Evolutionary conservation across 1,140 invertebrate genomes (phyloP), one percentile per base, ranked within the genome.

Genomic region (Bombus pascuorum): DNA sequence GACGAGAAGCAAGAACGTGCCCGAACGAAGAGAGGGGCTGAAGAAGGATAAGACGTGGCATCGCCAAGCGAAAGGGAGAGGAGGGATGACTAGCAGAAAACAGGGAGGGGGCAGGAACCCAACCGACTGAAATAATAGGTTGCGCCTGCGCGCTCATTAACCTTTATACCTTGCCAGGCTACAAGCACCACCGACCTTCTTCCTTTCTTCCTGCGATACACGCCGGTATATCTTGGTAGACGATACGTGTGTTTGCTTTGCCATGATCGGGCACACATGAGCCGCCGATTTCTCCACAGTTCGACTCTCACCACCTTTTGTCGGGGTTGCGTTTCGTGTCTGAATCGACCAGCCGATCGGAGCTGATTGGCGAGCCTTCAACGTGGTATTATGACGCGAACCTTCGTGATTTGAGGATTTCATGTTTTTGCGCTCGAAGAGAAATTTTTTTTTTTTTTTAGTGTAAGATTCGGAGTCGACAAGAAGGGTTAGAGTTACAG

Each of bases 131-230:
- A 95, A 95, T 95, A 95, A 95, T 95, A 95, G 94, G 94, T 95
- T 95, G 93, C 93, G 94, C 94, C 92, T 93, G 94, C 88, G 94
- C 93, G 94, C 94, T 95, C 94, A 95, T 95, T 95, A 95, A 95
- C 94, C 94, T 95, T 95, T 95, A 94, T 95, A 95, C 94, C 94
- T 92, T 89, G 92, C 90, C 93, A 92, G 91, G 92, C 91, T 91
- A 91, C 92, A 89, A 92, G 92, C 92, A 93, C 92, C 92, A 93
- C 90, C 92, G 92, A 93, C 93, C 92, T 93, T 93, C 88, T 89
- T 93, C 86, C 88, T 91, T 90, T 91, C 90, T 90, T 86, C 87
- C 89, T 86, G 85, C 83, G 87, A 89, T 92, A 84, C 66, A 42
- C 85, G 85, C 81, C 68, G 85, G 73, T 65, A 59, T 88, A 85